Evolutionary conservation across 2,888 invertebrate genomes (phyloP).

Genomic region (Nymphalis polychloros): DNA sequence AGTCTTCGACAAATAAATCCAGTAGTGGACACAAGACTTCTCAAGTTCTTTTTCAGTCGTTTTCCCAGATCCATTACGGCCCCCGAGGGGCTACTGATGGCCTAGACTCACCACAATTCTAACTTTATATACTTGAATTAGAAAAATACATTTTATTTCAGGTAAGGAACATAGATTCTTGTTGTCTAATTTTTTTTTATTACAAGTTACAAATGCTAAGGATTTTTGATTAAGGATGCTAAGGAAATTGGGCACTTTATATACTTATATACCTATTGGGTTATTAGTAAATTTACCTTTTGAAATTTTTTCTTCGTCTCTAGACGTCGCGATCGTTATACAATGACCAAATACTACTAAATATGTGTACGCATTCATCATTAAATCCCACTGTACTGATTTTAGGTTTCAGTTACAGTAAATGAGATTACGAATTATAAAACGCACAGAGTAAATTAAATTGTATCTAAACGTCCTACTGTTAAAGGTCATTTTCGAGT

Average conservation of each 20-base stretch:
- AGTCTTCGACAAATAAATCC: slow-evolving; percentile 62
- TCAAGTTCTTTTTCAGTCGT: slow-evolving; percentile 63
- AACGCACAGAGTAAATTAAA: slow-evolving; percentile 8
- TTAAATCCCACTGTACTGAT: slow-evolving; percentile 40
- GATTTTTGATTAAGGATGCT: too few species aligned
- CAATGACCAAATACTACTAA: slow-evolving; percentile 43
- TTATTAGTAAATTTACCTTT: slow-evolving; percentile 55
- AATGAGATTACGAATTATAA: slow-evolving; percentile 9
- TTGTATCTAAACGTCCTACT: slow-evolving; percentile 3
- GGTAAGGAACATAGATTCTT: not conserved
- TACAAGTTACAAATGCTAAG: too few species aligned
- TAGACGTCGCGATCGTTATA: slow-evolving; percentile 49
- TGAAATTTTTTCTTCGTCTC: slow-evolving; percentile 75
- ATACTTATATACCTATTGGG: too few species aligned
- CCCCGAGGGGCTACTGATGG: slow-evolving; percentile 57
- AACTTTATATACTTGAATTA: slow-evolving; percentile 27
- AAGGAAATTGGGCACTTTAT: too few species aligned
- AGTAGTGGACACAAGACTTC: slow-evolving; percentile 59
- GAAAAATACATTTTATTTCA: slow-evolving; percentile 15
- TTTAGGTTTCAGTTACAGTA: slow-evolving; percentile 7
- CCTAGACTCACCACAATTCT: slow-evolving; percentile 54
- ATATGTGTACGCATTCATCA: slow-evolving; percentile 47
- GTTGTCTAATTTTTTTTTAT: not conserved
- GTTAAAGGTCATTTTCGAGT: slow-evolving; percentile 35
- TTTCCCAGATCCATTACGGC: slow-evolving; percentile 67